phyloP scores from a whole-genome alignment of 2,888 invertebrate species.

The Ectemnius lituratus region DNA sequence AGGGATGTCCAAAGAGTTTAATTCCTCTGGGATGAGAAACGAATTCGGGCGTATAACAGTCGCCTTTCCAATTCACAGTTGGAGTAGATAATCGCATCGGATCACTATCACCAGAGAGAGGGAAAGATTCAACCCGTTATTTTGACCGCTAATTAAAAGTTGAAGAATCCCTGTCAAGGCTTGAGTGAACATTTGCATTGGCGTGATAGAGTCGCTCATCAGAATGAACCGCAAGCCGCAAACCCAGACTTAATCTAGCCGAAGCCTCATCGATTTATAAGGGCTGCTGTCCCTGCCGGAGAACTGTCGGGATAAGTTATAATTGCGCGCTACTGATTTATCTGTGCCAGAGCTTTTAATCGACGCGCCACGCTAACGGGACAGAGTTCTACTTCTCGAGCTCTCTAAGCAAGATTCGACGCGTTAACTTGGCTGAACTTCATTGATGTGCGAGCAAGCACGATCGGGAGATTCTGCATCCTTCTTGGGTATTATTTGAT shows the following conservation, averaged over 20 bases:
- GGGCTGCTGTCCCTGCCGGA: conserved; percentile 2
- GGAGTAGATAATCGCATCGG: conserved; percentile 29
- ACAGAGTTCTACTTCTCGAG: too few relatives aligned
- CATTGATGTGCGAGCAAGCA: too few relatives aligned
- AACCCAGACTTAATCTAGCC: conserved; percentile 1
- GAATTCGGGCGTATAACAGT: too few relatives aligned
- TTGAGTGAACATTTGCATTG: conserved; percentile 51
- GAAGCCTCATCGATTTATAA: conserved; percentile 21
- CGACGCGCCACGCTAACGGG: background rate
- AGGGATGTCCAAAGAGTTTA: too few relatives aligned
- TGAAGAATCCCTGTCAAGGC: conserved; percentile 53
- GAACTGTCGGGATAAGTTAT: background rate
- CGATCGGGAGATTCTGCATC: conserved; percentile 12
- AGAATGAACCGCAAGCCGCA: too few relatives aligned
- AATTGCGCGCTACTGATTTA: conserved; percentile 7
- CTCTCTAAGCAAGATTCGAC: too few relatives aligned
- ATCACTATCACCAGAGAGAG: conserved; percentile 29
- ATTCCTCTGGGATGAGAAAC: too few relatives aligned
- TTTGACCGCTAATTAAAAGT: conserved; percentile 57
- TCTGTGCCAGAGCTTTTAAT: background rate
- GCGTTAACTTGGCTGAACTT: too few relatives aligned
- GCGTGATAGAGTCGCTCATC: too few relatives aligned
- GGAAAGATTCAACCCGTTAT: conserved; percentile 32
- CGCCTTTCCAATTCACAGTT: too few relatives aligned
- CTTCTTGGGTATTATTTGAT: conserved; percentile 27